Evolutionary conservation across 2,113 vertebrate genomes (phyloP), one percentile per base, ranked within the genome.

Genomic region (Oryzias woworae): DNA sequence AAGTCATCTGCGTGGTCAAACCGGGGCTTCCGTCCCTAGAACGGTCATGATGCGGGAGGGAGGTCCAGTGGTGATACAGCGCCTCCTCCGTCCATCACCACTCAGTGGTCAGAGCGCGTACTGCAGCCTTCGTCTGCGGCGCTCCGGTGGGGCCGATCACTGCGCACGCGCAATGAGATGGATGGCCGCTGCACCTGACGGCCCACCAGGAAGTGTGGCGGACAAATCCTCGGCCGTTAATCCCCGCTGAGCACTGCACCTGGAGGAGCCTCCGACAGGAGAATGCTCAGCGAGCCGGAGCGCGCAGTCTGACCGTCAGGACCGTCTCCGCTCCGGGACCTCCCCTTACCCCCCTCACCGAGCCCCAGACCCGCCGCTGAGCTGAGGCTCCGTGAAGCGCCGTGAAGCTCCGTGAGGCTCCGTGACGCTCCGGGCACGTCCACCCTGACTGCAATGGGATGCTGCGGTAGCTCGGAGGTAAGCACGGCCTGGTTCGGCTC

Each of bases 391-490:
- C 76, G 60, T 57, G 58, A 77, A 55, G 85, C 70, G 82, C 68
- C 76, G 60, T 57, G 58, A 77, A 53, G 85, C 70, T 83, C 71
- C 78, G 77, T 74, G 80, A 69, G 51, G 85, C 82, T 63, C 62
- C 80, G 71, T 43, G 55, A 75, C 57, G 84, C 70, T 77, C 78
- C 82, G 78, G 73, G 85, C 80, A 65, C 76, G 77, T 85, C 72
- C 72, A 88, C 81, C 87, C 80, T 76, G 78, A 79, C 88, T 89
- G 90, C 88, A 69, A 93, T 93, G 92, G 92, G 92, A 92, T 92
- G 92, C 91, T 91, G 92, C 89, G 92, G 90, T 59, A 92, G 92
- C 85, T 50, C 88, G 70, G 91, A 93, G 92, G 92, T 93, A 87
- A 90, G 90, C 45, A 8, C 63, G 56, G 59, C 28, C 4, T 48